Conservation (phyloP, 2,113 vertebrate genomes). For the Prolemur simus region DNA sequence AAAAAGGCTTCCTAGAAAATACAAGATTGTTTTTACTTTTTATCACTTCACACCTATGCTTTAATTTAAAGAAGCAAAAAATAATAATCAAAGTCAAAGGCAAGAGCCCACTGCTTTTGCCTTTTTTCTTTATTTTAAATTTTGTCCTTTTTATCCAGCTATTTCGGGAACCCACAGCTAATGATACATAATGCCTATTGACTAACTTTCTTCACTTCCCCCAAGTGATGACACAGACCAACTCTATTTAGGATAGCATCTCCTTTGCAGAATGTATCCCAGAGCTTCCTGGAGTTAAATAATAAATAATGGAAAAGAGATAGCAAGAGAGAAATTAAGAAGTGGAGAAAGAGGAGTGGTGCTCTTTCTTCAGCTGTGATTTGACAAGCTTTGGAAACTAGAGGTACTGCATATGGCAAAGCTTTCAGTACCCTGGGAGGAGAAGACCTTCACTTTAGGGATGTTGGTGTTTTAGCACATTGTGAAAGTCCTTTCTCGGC, state of each 20-base stretch:
- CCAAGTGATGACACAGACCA: not conserved
- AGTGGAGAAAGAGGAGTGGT: not conserved
- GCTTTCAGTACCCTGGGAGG: not conserved
- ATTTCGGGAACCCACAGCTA: not conserved
- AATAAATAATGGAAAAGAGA: not conserved
- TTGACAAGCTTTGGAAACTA: not conserved
- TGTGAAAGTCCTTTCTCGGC: not conserved
- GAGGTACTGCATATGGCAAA: not conserved
- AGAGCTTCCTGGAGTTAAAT: not conserved
- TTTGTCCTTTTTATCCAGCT: not conserved
- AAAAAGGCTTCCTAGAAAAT: not conserved
- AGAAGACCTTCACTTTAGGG: not conserved
- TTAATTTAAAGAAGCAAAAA: conserved; percentile 18
- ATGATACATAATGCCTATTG: not conserved
- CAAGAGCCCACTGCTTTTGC: not conserved
- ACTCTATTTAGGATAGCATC: conserved; percentile 18
- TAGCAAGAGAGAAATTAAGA: conserved; percentile 44
- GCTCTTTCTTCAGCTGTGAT: conserved; percentile 6
- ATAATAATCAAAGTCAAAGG: not conserved
- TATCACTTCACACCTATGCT: not conserved
- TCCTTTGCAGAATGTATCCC: conserved; percentile 15
- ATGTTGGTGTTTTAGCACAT: not conserved
- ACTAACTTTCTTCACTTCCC: not conserved
- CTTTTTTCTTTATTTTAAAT: not conserved
- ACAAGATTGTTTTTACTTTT: not conserved